These are phyloP conservation scores for Syritta pipiens DNA, from an alignment of 2,888 invertebrate genomes.

Conservation along the genomic window DNA sequence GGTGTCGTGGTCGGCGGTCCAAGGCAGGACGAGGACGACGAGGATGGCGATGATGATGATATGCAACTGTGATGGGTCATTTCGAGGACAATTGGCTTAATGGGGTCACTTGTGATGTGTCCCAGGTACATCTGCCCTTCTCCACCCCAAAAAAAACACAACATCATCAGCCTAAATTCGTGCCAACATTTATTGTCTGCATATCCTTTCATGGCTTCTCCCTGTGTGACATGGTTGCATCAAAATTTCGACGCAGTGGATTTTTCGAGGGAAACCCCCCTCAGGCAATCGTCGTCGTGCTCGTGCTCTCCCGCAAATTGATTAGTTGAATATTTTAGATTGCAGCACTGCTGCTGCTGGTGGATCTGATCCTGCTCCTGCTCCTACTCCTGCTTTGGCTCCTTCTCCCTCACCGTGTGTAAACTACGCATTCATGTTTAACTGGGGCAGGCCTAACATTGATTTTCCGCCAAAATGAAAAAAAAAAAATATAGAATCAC, in stretches of 20 bases:
- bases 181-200: constrained; percentile 59
- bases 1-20: no score
- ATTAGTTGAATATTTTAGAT: constrained; percentile 69
- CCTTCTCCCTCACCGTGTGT: constrained; percentile 16
- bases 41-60: constrained; percentile 7
- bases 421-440: constrained; percentile 50
- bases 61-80: constrained; percentile 46
- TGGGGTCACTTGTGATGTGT: no score
- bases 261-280: constrained; percentile 45
- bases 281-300: no score
- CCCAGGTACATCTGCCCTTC: no score
- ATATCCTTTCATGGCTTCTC: constrained; percentile 14
- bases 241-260: constrained; percentile 66
- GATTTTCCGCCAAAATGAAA: constrained; percentile 23
- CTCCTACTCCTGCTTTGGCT: neutral
- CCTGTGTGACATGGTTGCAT: constrained; percentile 49
- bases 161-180: constrained; percentile 44
- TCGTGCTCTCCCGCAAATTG: constrained; percentile 60
- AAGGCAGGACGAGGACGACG: neutral
- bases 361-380: neutral
- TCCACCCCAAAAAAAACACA: no score
- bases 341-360: constrained; percentile 23
- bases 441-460: constrained; percentile 51
- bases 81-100: constrained; percentile 27
- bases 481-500: no score